A percentile compares a stretch with the other conserved stretches of the same genome.
These are phyloP conservation scores for Notodonta ziczac DNA, from an alignment of 2,888 invertebrate species.

Conservation along the genomic window DNA sequence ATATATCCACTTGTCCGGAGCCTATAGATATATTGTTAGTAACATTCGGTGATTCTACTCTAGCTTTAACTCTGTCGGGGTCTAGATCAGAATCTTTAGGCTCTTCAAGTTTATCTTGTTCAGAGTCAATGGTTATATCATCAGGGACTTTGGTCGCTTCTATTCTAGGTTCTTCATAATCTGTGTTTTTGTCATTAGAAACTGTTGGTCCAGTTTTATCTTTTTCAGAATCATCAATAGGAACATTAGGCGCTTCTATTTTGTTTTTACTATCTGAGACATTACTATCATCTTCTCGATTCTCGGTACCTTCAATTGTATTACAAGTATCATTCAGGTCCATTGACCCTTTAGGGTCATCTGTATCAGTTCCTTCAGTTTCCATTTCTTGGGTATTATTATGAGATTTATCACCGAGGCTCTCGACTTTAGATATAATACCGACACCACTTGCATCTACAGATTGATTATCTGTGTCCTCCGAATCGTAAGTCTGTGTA, in stretches of 20 bases:
- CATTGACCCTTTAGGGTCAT: constrained; percentile 10
- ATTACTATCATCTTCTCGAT: constrained; percentile 3
- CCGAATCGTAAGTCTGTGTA: constrained; percentile 17
- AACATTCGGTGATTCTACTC: not conserved
- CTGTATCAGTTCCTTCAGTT: constrained; percentile 1
- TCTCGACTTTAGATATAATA: constrained; percentile 16
- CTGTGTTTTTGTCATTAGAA: not conserved
- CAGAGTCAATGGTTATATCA: too few species aligned
- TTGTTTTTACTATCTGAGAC: not conserved
- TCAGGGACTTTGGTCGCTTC: too few species aligned
- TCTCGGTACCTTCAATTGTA: constrained; percentile 10
- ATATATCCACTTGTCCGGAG: not conserved
- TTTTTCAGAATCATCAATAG: too few species aligned
- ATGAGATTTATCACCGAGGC: constrained; percentile 9
- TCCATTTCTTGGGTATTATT: constrained; percentile 3
- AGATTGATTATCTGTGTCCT: constrained; percentile 18
- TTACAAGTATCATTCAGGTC: constrained; percentile 20
- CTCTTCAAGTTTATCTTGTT: too few species aligned
- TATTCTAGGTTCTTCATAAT: too few species aligned
- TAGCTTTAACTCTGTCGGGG: too few species aligned
- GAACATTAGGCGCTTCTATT: too few species aligned
- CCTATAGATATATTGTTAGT: not conserved
- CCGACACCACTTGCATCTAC: constrained; percentile 5
- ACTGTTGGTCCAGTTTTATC: not conserved
- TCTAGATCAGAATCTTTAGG: too few species aligned